A percentile compares a stretch with the other conserved stretches of the same genome.
These are phyloP conservation scores for Takifugu flavidus DNA, from an alignment of 2,113 vertebrate genomes.

Conservation along the genomic window DNA sequence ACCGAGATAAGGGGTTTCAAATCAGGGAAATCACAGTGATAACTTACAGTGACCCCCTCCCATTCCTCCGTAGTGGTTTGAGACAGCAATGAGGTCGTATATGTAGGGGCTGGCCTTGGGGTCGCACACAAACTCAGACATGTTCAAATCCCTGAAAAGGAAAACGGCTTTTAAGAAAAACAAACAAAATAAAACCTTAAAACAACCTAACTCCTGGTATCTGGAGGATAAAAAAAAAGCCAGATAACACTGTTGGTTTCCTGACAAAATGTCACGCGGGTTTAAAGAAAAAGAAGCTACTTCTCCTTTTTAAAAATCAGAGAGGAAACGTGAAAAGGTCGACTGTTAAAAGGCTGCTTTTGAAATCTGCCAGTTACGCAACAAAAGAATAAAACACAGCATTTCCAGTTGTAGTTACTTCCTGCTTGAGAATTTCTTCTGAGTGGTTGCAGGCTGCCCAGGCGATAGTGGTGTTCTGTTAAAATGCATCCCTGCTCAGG, in stretches of 20 bases:
- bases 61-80: constrained; percentile 97
- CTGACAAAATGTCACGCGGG: too few relatives aligned
- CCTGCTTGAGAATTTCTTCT: too few relatives aligned
- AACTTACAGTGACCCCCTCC: constrained; percentile 96
- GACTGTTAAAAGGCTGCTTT: not conserved
- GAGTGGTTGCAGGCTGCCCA: too few relatives aligned
- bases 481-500: not conserved
- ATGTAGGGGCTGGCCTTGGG: constrained; percentile 84
- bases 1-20: not conserved
- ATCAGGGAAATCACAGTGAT: not conserved
- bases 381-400: not conserved
- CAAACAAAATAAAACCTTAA: not conserved
- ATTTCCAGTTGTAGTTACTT: too few relatives aligned
- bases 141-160: constrained; percentile 84
- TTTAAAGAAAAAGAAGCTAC: not conserved
- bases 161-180: constrained; percentile 2
- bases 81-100: constrained; percentile 93
- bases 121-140: constrained; percentile 94
- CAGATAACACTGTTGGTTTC: too few relatives aligned
- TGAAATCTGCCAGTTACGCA: not conserved
- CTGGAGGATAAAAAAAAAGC: too few relatives aligned
- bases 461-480: too few relatives aligned
- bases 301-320: constrained; percentile 16
- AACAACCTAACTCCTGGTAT: not conserved
- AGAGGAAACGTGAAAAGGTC: not conserved